Base-by-base conservation (phyloP, 2,888 invertebrate species). In the Drosophila borborema region DNA sequence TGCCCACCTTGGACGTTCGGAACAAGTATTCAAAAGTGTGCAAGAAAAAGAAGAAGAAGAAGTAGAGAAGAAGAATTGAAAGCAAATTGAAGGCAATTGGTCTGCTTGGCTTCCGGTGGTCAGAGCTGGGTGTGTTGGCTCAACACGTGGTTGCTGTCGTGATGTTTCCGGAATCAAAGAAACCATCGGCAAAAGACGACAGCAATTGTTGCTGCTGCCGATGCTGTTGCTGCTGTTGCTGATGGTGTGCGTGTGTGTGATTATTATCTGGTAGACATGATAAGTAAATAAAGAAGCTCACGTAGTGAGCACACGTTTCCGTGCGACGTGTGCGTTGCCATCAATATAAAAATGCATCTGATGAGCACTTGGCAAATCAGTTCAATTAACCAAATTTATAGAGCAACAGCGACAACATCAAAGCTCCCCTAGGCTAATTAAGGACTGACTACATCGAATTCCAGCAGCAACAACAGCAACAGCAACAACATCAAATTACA, bases 341-440 rank as follows among this genome's bases (percentile, higher is more conserved):
- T 71, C 70, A 55, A 82, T 88, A 86, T 86, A 86, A 86, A 88
- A 86, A 79, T 79, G 66, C 70, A 79, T 61, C 81, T 77, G 77
- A 73, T 81, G 77, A 77, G 72, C 75, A 67, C 59, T 80, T 72
- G 55, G 74, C 60, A 77, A 90, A 87, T 90, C 87, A 90, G 89
- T 90, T 89, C 73, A 89, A 87, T 86, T 89, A 89, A 56, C 71
- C 74, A 80, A 84, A 89, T 87, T 90, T 79, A 72, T 76, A 74
- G 74, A 80, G 74, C 68, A 64, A 41, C 68, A 69, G 36, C 48
- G 36, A 40, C 45, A 48, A n/a, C 61, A 64, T 28, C 48, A 40
- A 9, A 61, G 41, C 53, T 55, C 20, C 53, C 61, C 38, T 40
- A 49, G 55, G 55, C 73, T 62, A 79, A 81, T 79, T 81, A 81